Evolutionary conservation across 2,113 vertebrate genomes (phyloP).

Genomic region (Hyla sarda): DNA sequence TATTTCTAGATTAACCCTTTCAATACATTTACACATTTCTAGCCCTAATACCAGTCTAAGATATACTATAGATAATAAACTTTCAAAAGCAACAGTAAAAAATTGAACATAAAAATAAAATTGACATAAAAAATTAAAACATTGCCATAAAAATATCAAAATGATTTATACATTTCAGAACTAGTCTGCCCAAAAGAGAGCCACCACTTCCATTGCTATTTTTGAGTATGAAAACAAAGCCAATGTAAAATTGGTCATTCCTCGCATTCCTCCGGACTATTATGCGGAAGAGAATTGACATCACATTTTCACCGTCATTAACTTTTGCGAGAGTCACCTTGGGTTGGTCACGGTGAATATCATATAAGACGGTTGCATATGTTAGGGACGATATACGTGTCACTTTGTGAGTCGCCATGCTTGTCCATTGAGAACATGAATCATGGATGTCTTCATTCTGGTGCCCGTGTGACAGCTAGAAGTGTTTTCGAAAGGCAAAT

Average conservation of each 20-base stretch:
- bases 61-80: background rate
- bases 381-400: background rate
- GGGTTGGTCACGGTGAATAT: background rate
- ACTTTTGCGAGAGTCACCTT: background rate
- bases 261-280: background rate
- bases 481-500: background rate
- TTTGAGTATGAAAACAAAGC: background rate
- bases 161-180: background rate
- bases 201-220: background rate
- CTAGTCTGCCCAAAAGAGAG: background rate
- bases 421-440: background rate
- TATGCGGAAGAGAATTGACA: background rate
- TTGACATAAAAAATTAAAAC: background rate
- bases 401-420: too few relatives aligned
- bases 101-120: background rate
- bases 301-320: background rate
- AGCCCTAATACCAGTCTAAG: background rate
- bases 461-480: background rate
- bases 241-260: background rate
- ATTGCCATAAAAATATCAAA: background rate
- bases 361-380: background rate
- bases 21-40: background rate
- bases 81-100: background rate
- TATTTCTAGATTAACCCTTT: background rate
- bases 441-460: background rate